phyloP scores from a whole-genome alignment of 2,113 vertebrate species.

The Oceanites oceanicus region DNA sequence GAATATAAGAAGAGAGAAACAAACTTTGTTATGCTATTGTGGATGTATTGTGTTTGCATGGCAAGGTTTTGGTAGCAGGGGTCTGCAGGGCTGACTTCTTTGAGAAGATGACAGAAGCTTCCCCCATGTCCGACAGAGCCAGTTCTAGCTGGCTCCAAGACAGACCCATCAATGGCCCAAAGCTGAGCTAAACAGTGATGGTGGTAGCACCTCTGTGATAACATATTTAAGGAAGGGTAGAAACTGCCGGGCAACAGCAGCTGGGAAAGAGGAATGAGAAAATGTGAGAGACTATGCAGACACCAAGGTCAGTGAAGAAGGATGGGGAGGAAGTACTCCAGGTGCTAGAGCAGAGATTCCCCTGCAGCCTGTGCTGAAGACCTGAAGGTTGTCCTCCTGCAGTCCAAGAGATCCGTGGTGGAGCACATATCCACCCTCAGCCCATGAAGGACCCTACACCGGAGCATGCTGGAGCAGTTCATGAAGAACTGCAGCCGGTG shows the following conservation, averaged over 20 bases:
- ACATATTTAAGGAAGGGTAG: not conserved
- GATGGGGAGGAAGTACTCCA: not conserved
- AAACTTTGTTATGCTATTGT: not conserved
- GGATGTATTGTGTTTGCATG: not conserved
- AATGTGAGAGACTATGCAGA: not conserved
- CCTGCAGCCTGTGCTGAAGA: not conserved
- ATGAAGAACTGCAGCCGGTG: not conserved
- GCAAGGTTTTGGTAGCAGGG: not conserved
- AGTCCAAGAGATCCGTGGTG: not conserved
- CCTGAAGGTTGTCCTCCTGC: not conserved
- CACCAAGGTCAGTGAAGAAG: not conserved
- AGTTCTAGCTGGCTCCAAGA: too few species aligned
- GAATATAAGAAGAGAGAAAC: not conserved
- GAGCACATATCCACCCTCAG: not conserved
- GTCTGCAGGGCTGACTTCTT: not conserved
- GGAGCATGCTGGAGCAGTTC: not conserved
- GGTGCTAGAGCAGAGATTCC: not conserved
- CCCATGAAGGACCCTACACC: rapidly evolving
- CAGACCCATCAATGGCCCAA: not conserved
- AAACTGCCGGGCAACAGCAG: not conserved
- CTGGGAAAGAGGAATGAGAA: not conserved
- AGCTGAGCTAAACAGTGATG: not conserved
- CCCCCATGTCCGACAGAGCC: not conserved
- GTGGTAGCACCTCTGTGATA: not conserved
- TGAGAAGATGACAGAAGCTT: not conserved